Conservation (phyloP, 2,797 vertebrate genomes). For the Galago senegalensis region DNA sequence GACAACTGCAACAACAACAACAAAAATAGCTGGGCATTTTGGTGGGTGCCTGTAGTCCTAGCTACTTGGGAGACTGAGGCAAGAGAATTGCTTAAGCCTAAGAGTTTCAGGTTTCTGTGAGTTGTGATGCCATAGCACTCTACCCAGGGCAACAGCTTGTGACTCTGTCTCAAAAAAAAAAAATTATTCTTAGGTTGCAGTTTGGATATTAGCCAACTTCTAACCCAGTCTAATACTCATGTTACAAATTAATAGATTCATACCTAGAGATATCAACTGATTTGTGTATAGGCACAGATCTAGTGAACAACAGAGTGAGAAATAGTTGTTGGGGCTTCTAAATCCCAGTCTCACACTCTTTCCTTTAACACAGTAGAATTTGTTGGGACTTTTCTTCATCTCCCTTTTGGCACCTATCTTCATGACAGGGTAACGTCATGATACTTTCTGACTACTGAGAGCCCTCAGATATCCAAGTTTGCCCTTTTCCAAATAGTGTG, state of each 20-base stretch:
- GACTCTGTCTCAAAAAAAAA: not conserved
- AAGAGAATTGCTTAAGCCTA: too few relatives aligned
- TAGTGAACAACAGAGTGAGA: conserved; percentile 15
- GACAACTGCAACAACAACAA: too few relatives aligned
- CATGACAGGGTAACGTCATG: not conserved
- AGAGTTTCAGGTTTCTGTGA: too few relatives aligned
- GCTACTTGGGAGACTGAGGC: too few relatives aligned
- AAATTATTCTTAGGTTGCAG: not conserved
- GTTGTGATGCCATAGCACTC: too few relatives aligned
- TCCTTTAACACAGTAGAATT: not conserved
- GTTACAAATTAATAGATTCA: conserved; percentile 56
- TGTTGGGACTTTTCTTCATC: not conserved
- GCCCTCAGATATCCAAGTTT: not conserved
- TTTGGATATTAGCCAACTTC: not conserved
- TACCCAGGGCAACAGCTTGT: too few relatives aligned
- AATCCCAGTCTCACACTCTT: not conserved
- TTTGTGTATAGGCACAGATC: not conserved
- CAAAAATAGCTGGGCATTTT: too few relatives aligned
- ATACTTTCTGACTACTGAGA: not conserved
- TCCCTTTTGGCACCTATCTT: not conserved
- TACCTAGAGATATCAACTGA: not conserved
- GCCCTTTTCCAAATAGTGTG: not conserved
- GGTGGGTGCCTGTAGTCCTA: too few relatives aligned
- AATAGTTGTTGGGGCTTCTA: not conserved
- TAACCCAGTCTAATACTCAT: not conserved